Evolutionary conservation across 2,888 invertebrate species (phyloP).

Genomic region (Catocala nupta): DNA sequence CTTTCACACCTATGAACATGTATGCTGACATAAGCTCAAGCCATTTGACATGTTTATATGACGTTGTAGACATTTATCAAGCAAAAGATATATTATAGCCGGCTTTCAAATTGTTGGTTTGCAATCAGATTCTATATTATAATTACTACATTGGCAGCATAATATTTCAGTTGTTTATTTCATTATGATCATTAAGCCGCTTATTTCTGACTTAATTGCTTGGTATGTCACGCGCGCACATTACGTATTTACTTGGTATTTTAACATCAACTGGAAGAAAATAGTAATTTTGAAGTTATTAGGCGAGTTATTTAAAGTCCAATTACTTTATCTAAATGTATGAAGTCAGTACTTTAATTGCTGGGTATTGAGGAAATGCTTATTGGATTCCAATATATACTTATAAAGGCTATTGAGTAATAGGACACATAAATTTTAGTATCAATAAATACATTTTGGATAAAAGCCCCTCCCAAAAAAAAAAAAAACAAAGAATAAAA

Average conservation of each 20-base stretch:
- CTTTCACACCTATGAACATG: no score
- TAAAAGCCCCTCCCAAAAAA: no score
- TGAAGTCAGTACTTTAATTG: slow-evolving; percentile 8
- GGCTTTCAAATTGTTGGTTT: no score
- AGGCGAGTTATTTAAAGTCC: slow-evolving; percentile 22
- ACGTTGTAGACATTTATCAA: no score
- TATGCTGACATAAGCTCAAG: no score
- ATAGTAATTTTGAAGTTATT: slow-evolving; percentile 18
- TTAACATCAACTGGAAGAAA: slow-evolving; percentile 21
- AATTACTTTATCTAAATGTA: slow-evolving; percentile 36
- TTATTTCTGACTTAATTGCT: slow-evolving; percentile 33
- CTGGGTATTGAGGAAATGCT: slow-evolving; percentile 19
- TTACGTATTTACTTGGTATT: slow-evolving; percentile 30
- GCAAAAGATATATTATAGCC: no score
- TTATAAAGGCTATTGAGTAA: neutral
- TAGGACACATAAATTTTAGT: no score
- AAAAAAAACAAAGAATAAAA: no score
- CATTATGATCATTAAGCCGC: slow-evolving; percentile 33
- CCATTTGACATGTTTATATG: no score
- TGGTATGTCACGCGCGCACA: slow-evolving; percentile 22
- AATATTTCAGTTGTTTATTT: slow-evolving; percentile 33
- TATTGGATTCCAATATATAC: slow-evolving; percentile 19
- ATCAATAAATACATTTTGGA: no score
- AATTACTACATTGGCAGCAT: slow-evolving; percentile 12
- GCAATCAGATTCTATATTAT: neutral